A percentile compares a stretch with the other conserved stretches of the same genome.
Evolutionary conservation across 2,797 vertebrate species (phyloP).

Genomic region (Coregonus ussuriensis): DNA sequence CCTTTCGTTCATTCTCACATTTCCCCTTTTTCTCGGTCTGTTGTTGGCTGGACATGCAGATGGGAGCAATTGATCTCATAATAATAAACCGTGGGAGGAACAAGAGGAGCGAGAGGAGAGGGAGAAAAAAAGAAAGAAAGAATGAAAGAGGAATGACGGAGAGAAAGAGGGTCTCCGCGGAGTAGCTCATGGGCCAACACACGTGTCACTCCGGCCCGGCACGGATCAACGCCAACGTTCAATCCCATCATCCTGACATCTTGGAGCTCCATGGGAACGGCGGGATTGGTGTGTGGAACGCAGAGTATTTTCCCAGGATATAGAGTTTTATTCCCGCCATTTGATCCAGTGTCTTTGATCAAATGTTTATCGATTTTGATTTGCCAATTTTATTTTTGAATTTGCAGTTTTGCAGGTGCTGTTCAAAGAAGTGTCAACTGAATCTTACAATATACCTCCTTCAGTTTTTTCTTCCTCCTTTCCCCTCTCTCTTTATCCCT

Average conservation of each 20-base stretch:
- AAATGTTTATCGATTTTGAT: slow-evolving; percentile 49
- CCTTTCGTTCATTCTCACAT: slow-evolving; percentile 51
- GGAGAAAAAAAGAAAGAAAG: slow-evolving; percentile 63
- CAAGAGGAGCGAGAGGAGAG: slow-evolving; percentile 73
- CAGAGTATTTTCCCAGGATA: slow-evolving; percentile 36
- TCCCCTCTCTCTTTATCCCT: slow-evolving; percentile 3
- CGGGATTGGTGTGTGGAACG: slow-evolving; percentile 35
- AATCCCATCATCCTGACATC: slow-evolving; percentile 84
- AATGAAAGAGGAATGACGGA: slow-evolving; percentile 46
- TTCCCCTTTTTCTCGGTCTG: slow-evolving; percentile 13
- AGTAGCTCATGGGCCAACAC: slow-evolving; percentile 83
- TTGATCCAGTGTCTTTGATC: slow-evolving; percentile 51
- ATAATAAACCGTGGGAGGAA: slow-evolving; percentile 91
- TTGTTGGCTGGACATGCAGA: slow-evolving; percentile 78
- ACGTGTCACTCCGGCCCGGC: slow-evolving; percentile 83
- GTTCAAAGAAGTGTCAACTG: neutral
- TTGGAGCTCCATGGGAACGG: slow-evolving; percentile 60
- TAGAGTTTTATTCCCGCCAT: slow-evolving; percentile 34
- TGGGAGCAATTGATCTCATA: slow-evolving; percentile 92
- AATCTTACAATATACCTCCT: slow-evolving; percentile 4
- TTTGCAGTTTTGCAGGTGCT: neutral
- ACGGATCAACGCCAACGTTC: slow-evolving; percentile 84
- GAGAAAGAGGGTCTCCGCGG: slow-evolving; percentile 52
- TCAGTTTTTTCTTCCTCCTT: too few species aligned
- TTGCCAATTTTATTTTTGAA: neutral